These are phyloP conservation scores for Fulica atra DNA, from an alignment of 2,113 vertebrate species.

Conservation along the genomic window DNA sequence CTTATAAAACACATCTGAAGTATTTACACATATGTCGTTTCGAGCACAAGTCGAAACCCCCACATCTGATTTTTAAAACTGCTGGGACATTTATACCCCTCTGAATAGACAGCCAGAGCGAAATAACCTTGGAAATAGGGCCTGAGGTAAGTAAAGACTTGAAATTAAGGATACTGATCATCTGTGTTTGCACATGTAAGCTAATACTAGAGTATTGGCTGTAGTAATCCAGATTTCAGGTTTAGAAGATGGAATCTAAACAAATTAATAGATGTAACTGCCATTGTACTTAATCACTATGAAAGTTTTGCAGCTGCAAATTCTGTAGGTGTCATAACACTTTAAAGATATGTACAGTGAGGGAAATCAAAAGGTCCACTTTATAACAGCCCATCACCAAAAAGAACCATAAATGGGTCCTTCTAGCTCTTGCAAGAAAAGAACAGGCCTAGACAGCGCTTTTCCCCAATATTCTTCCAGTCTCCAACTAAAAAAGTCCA, in stretches of 20 bases:
- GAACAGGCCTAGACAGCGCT: not conserved
- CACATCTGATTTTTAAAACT: not conserved
- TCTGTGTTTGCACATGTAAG: not conserved
- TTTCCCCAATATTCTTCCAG: not conserved
- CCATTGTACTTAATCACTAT: not conserved
- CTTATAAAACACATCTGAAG: not conserved
- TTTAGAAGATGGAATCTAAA: not conserved
- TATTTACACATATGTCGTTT: not conserved
- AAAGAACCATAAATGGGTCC: not conserved
- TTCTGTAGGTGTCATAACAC: not conserved
- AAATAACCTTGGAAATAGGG: not conserved
- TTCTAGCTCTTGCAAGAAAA: not conserved
- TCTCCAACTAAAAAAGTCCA: not conserved
- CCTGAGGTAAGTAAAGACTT: not conserved
- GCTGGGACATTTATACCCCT: not conserved
- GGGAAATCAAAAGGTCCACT: not conserved
- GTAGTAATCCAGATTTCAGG: not conserved
- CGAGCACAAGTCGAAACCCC: not conserved
- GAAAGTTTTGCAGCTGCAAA: not conserved
- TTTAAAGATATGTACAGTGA: not conserved
- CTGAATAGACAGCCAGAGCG: not conserved
- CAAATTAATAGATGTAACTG: not conserved
- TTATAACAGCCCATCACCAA: not conserved
- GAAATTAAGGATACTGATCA: not conserved
- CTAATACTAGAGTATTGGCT: not conserved